Conservation (phyloP, 2,888 invertebrate genomes). For the Drosophila neutralis region DNA sequence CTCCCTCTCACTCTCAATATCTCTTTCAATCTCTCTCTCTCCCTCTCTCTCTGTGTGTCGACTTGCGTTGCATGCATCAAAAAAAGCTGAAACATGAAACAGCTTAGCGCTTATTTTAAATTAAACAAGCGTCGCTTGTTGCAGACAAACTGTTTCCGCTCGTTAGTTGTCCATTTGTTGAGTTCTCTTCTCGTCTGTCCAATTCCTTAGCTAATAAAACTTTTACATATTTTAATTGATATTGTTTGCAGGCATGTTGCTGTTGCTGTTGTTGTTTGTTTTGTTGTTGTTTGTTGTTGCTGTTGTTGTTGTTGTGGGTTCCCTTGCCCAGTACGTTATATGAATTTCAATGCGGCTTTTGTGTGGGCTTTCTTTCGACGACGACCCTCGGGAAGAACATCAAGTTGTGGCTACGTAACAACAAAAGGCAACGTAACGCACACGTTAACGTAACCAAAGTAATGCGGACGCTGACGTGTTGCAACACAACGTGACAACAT, state of each 20-base stretch:
- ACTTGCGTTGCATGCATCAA: slow-evolving; percentile 9
- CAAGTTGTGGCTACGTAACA: slow-evolving; percentile 44
- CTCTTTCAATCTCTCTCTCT: too few relatives aligned
- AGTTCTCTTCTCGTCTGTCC: slow-evolving; percentile 20
- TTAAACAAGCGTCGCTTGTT: slow-evolving; percentile 49
- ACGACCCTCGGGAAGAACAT: slow-evolving; percentile 16
- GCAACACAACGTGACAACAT: slow-evolving; percentile 62
- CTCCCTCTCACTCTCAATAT: too few relatives aligned
- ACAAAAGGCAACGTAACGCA: slow-evolving; percentile 36
- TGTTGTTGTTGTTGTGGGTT: slow-evolving; percentile 29
- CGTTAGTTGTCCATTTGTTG: slow-evolving; percentile 20
- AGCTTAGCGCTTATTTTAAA: slow-evolving; percentile 40
- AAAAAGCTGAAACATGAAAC: not conserved
- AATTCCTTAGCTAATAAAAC: slow-evolving; percentile 51
- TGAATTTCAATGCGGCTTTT: slow-evolving; percentile 73
- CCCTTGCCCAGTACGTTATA: slow-evolving; percentile 46
- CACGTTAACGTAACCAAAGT: slow-evolving; percentile 52
- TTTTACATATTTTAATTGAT: slow-evolving; percentile 64
- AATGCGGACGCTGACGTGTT: slow-evolving; percentile 45
- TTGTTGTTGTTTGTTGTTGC: not conserved
- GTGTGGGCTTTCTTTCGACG: slow-evolving; percentile 78
- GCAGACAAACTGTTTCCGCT: slow-evolving; percentile 55
- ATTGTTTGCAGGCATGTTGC: slow-evolving; percentile 54
- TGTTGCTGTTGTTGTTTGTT: not conserved
- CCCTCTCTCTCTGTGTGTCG: too few relatives aligned